Evolutionary conservation across 2,113 vertebrate species (phyloP).

Genomic region (Platysteira castanea): DNA sequence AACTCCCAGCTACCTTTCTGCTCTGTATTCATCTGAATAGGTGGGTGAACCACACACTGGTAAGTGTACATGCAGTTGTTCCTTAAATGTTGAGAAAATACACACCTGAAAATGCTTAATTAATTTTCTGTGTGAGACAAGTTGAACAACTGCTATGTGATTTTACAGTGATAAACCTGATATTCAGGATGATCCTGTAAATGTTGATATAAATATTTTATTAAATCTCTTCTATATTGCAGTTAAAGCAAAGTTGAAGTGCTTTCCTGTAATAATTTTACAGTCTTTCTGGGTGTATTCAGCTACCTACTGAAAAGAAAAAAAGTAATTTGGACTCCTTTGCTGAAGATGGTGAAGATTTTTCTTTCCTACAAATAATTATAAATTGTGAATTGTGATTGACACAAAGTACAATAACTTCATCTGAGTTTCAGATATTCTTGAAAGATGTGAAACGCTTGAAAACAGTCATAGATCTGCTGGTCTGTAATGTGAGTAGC

Average conservation of each 20-base stretch:
- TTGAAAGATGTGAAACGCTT: not conserved
- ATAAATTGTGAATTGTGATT: not conserved
- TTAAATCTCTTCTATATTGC: slow-evolving; percentile 31
- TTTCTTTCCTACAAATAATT: not conserved
- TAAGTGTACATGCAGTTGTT: not conserved
- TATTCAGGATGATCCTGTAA: slow-evolving; percentile 4
- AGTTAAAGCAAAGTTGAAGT: slow-evolving; percentile 50
- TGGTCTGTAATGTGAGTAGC: not conserved
- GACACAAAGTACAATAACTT: not conserved
- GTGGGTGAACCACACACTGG: not conserved
- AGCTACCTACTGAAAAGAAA: not conserved
- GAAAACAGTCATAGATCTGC: not conserved
- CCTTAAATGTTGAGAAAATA: not conserved
- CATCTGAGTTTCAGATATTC: not conserved
- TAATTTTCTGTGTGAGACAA: slow-evolving; percentile 18
- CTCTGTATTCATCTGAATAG: not conserved
- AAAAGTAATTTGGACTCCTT: not conserved
- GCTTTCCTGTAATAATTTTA: slow-evolving; percentile 29
- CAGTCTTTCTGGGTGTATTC: not conserved
- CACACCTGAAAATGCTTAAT: not conserved
- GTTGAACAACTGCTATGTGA: not conserved
- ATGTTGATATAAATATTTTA: not conserved
- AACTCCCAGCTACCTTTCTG: not conserved
- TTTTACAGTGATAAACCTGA: slow-evolving; percentile 36
- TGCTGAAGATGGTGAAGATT: not conserved